phyloP scores from a whole-genome alignment of 1,140 invertebrate species.

The Ostrea denselamellosa region DNA sequence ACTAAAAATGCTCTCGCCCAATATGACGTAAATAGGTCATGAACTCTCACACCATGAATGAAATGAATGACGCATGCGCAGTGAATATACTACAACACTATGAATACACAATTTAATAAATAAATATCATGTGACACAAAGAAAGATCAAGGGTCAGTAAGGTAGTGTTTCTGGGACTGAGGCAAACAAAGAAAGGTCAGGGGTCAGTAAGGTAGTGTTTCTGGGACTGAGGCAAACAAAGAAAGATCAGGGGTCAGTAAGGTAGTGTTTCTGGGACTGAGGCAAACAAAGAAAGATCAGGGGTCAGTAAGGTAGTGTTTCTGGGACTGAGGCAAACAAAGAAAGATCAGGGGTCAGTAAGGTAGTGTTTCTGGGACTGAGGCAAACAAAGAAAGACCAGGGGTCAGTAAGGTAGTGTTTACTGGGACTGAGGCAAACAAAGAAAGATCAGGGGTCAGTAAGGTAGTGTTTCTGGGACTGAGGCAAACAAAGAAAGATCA shows the following conservation, averaged over 20 bases:
- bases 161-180: slow-evolving; percentile 74
- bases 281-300: not conserved
- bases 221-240: too few relatives aligned
- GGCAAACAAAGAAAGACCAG: slow-evolving; percentile 73
- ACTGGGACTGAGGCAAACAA: slow-evolving; percentile 76
- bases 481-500: too few relatives aligned
- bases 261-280: slow-evolving; percentile 74
- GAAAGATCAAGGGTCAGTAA: slow-evolving; percentile 86
- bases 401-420: slow-evolving; percentile 80
- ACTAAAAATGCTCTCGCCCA: too few relatives aligned
- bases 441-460: slow-evolving; percentile 85
- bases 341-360: not conserved
- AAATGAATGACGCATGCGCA: too few relatives aligned
- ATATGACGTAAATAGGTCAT: too few relatives aligned
- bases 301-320: not conserved
- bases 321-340: not conserved
- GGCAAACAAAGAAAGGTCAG: too few relatives aligned
- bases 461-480: slow-evolving; percentile 78
- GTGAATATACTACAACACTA: too few relatives aligned
- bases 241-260: slow-evolving; percentile 86
- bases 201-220: too few relatives aligned
- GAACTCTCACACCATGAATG: too few relatives aligned
- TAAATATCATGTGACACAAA: too few relatives aligned
- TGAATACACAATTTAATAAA: too few relatives aligned
- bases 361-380: not conserved